These are phyloP conservation scores for Orius insidiosus DNA, from an alignment of 1,140 invertebrate species.

Conservation along the genomic window DNA sequence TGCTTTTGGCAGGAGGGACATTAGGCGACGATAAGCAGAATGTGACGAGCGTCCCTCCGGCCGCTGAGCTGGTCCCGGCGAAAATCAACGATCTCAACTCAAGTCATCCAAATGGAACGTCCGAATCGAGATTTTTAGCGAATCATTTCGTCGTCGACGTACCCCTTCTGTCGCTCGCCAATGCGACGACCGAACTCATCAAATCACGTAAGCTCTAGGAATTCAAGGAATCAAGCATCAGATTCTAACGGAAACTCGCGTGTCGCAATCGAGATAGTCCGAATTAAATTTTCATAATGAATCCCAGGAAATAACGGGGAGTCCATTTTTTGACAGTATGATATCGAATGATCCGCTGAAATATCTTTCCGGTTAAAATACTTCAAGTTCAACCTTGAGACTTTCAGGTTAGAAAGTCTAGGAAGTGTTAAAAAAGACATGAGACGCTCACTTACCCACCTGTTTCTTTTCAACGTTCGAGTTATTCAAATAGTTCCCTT, in stretches of 20 bases:
- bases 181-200: conserved; percentile 3
- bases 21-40: background rate
- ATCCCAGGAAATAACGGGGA: too few species aligned
- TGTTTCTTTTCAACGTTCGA: too few species aligned
- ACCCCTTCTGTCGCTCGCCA: conserved; percentile 1
- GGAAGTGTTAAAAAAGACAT: too few species aligned
- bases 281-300: too few species aligned
- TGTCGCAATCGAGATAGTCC: too few species aligned
- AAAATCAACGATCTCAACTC: background rate
- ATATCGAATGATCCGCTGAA: too few species aligned
- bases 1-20: conserved; percentile 5
- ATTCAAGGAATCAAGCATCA: background rate
- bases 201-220: conserved; percentile 8
- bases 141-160: conserved; percentile 9
- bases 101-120: background rate
- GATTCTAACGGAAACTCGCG: background rate
- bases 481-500: too few species aligned
- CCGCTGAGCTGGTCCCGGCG: background rate
- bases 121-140: conserved; percentile 4
- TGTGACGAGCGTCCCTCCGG: background rate
- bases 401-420: too few species aligned
- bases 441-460: too few species aligned
- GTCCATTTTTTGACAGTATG: too few species aligned
- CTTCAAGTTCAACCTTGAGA: too few species aligned
- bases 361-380: too few species aligned